Evolutionary conservation across 2,797 vertebrate genomes (phyloP), one percentile per base, ranked within the genome.

Genomic region (Acanthurus leucopareius): DNA sequence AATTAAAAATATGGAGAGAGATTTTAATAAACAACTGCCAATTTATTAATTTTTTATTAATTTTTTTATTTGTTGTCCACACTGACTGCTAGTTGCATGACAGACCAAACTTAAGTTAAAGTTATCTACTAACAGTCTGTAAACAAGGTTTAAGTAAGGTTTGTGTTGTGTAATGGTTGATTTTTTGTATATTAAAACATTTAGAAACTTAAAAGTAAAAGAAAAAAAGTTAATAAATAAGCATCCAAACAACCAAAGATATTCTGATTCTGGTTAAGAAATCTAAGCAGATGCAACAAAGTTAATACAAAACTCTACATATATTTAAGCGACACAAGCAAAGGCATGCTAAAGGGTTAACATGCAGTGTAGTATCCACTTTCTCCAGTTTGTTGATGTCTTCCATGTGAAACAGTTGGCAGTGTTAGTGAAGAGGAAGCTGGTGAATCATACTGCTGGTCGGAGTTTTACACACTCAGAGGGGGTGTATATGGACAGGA

Each of bases 1-100:
- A 73, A 59, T 69, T 57, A 19, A 6, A 81, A 70, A 51, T 61
- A 54, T 54, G 40, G 17, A 62, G 10, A n/a, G 28, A 62, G 13
- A 70, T 53, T n/a, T 25, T 73, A 51, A n/a, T 69, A 69, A 57
- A 22, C n/a, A 4, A 20, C 4, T 52, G 44, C 20, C 20, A 60
- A 40, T 40, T 40, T 40, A 8, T 8, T 40, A 10, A 40, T 22
- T 28, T 38, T 53, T 54, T 45, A 42, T 53, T 17, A 28, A 58
- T 61, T 49, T 13, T 32, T n/a, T 40, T 9, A 45, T 40, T 17
- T 40, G 25, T 65, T 47, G 20, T 63, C 20, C 54, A 62, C 17
- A 54, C 38, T 63, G 51, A 45, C 32, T 68, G 52, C n/a, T 68
- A 17, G 19, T 35, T 40, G 17, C 44, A 65, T n/a, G 32, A 14